Conservation (phyloP, 2,797 vertebrate genomes). For the Oophaga sylvatica region DNA sequence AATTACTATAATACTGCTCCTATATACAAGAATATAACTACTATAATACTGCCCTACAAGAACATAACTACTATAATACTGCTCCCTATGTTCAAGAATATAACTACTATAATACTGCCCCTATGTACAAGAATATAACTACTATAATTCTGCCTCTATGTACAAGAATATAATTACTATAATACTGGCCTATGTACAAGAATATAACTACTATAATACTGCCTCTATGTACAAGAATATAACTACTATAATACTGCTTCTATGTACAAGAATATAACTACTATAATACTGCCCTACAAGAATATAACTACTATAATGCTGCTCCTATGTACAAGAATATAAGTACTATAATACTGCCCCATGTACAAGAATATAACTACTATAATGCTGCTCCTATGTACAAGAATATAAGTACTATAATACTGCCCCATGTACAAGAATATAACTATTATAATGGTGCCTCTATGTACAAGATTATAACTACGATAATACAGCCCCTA, state of each 20-base stretch:
- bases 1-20: constrained; percentile 3
- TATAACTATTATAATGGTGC: not conserved
- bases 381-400: not conserved
- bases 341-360: constrained; percentile 6
- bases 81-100: not conserved
- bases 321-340: not conserved
- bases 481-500: too few relatives aligned
- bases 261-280: too few relatives aligned
- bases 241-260: not conserved
- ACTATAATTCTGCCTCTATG: not conserved
- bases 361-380: constrained; percentile 7
- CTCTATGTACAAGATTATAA: too few relatives aligned
- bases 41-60: constrained; percentile 1
- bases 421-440: not conserved
- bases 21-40: constrained; percentile 2
- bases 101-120: not conserved
- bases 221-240: not conserved
- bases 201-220: constrained; percentile 11
- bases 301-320: constrained; percentile 12
- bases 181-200: too few relatives aligned
- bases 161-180: constrained; percentile 7
- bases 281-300: not conserved
- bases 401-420: not conserved
- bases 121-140: too few relatives aligned
- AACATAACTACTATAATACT: constrained; percentile 11